Base-by-base conservation (phyloP, 2,797 vertebrate genomes). In the Sebastes oblongus region DNA sequence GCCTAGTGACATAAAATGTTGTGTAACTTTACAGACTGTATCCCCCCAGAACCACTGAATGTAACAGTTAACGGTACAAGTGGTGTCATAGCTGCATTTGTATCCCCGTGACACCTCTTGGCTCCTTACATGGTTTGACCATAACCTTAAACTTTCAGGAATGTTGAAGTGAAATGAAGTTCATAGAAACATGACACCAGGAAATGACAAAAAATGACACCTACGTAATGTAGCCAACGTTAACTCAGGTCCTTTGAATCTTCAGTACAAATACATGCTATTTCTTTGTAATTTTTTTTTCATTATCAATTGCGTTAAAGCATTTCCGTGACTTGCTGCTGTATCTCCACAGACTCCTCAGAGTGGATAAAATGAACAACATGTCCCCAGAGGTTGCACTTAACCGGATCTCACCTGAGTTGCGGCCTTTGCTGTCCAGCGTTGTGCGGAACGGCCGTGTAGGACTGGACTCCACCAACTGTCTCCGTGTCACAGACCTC, bases 321-420 rank as follows among this genome's bases (percentile, higher is more conserved):
- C 14, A 16, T 77, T 68, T 64, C 16, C 3, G 3, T 56, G 1
- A 39, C 18, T 24, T 29, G 9, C 22, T 3, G 1, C 20, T 72
- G 1, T 85, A 1, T 77, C 20, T 72, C 52, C 72, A 62, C 74
- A 81, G 82, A 78, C 39, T 80, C 46, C 46, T 36, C 46, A 71
- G 32, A 64, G 77, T 22, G 29, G 66, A 12, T 24, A 95, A 80
- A 75, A 96, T 96, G 96, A 96, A 93, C 90, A 97, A 95, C 91
- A 97, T 99, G 94, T 98, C 98, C 78, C 98, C 98, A 75, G 98
- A 99, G 92, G 96, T 98, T 75, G 97, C 97, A 14, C 95, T 99
- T 94, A 97, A 98, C 93, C 95, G 97, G 81, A 98, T 99, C 88
- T 97, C 98, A 77, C 97, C 98, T 2, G 95, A 97, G 8, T 93